Evolutionary conservation across 2,888 invertebrate species (phyloP), one percentile per base, ranked within the genome.

Genomic region (Plebejus anna): DNA sequence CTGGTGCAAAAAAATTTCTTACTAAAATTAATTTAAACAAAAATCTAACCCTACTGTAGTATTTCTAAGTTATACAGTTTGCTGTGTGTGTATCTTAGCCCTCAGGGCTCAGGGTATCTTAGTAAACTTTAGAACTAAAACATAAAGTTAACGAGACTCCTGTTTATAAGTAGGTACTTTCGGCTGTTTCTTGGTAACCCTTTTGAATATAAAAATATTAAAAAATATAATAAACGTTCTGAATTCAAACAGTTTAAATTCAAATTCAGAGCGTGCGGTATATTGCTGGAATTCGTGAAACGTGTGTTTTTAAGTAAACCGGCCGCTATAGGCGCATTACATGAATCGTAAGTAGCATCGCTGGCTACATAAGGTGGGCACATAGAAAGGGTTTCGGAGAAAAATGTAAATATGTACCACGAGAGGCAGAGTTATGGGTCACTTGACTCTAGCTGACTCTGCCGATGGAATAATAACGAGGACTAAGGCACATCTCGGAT

Each of bases 391-490:
- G 83, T 85, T 91, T 89, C 91, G 83, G 84, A 84, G 91, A 90
- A 91, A 86, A 85, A 87, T 88, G 88, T 90, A 88, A 89, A 89
- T 82, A 82, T 82, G 84, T 84, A 80, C 84, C 87, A 87, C 88
- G 86, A 85, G 84, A 84, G 82, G 79, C 78, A 85, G 84, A 90
- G 85, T 90, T 89, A 90, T 89, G 89, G 89, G 87, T 87, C 87
- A 88, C 83, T 87, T 87, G 89, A 88, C 87, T 89, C 86, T 83
- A 79, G 84, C 84, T 84, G 83, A 83, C 85, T 82, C 82, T 84
- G 83, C 83, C 84, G 80, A 84, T 85, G 83, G 90, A 89, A 91
- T 91, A 88, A 87, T 86, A 91, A 90, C 86, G 82, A 87, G 85
- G 79, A 80, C 79, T 81, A 82, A 84, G 81, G 81, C 81, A 77